Conservation (phyloP, 1,140 invertebrate species). For the Lysiphlebus fabarum region DNA sequence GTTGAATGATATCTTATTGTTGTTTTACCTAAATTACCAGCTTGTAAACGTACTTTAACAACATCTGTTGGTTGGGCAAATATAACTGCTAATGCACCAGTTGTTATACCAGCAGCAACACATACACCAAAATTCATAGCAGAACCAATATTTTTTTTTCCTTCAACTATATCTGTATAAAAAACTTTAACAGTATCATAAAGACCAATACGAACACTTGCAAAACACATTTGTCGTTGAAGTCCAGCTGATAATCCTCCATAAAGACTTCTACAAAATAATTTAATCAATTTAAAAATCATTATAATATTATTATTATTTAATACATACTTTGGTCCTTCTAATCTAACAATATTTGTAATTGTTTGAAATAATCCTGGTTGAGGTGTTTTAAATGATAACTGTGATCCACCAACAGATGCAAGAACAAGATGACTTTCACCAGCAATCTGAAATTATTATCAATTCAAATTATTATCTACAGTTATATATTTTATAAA, state of each 20-base stretch:
- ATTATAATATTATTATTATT: not conserved
- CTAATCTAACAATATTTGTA: conserved; percentile 58
- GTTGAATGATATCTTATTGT: conserved; percentile 59
- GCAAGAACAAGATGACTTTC: conserved; percentile 52
- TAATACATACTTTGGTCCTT: conserved; percentile 61
- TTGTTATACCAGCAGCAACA: conserved; percentile 65
- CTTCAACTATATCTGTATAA: conserved; percentile 61
- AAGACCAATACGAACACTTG: conserved; percentile 67
- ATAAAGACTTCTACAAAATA: conserved; percentile 61
- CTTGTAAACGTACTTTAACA: conserved; percentile 70
- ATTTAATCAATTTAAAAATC: too few species aligned
- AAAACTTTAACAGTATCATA: conserved; percentile 67
- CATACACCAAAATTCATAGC: conserved; percentile 56
- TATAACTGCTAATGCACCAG: conserved; percentile 64
- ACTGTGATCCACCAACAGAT: conserved; percentile 44
- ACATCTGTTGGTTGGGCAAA: conserved; percentile 72
- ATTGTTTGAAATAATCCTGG: conserved; percentile 64
- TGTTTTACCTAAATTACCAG: conserved; percentile 48
- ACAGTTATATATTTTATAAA: too few species aligned
- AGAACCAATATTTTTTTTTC: conserved; percentile 28
- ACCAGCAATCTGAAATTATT: conserved; percentile 65
- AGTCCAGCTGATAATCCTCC: conserved; percentile 70
- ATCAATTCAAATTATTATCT: too few species aligned
- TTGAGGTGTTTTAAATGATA: conserved; percentile 49
- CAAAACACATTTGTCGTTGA: conserved; percentile 73